Base-by-base conservation (phyloP, 2,113 vertebrate species). In the Pseudopipra pipra region DNA sequence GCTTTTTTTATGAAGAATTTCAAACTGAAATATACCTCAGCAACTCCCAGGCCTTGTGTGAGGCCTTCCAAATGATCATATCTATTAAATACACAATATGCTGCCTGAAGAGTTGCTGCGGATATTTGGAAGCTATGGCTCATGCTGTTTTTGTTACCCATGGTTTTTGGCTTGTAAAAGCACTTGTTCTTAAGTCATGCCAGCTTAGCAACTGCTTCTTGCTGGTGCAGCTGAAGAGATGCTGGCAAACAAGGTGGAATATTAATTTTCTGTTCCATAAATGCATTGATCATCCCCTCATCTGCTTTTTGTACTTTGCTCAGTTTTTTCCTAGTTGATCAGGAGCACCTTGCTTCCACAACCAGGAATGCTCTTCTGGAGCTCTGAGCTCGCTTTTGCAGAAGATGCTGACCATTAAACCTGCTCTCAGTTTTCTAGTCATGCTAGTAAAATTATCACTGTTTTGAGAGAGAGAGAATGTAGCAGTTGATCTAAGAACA, bases 41-140 rank as follows among this genome's bases (percentile, higher is more conserved):
- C 63, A 44, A 5, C 47, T 76, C 72, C 5, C 1, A 2, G 54
- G 41, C 33, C 35, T 74, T 0, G 1, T 3, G 5, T 71, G 31
- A 52, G 44, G n/a, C 80, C 25, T 66, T 61, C 75, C 70, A 55
- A 55, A 12, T 33, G 52, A 55, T 66, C 3, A 0, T 44, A 2
- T 72, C 80, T 89, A 25, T 77, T 15, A 9, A 56, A 51, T n/a
- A 51, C 54, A 46, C 47, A 12, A 16, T 35, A 4, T 12, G 23
- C 74, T 54, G 73, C 43, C 51, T 14, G 31, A 20, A 59, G 31
- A 51, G 24, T 12, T 51, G 63, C 63, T 72, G 65, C 37, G 72
- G 14, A 33, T 46, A 47, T 62, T 82, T 72, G 30, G 43, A 82
- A 86, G 54, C 35, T 4, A 1, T 25, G 70, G 80, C 56, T 94